A percentile compares a stretch with the other conserved stretches of the same genome.
Conservation (phyloP, 53 echinoderm and acorn worm genomes). For the Mesocentrotus franciscanus region DNA sequence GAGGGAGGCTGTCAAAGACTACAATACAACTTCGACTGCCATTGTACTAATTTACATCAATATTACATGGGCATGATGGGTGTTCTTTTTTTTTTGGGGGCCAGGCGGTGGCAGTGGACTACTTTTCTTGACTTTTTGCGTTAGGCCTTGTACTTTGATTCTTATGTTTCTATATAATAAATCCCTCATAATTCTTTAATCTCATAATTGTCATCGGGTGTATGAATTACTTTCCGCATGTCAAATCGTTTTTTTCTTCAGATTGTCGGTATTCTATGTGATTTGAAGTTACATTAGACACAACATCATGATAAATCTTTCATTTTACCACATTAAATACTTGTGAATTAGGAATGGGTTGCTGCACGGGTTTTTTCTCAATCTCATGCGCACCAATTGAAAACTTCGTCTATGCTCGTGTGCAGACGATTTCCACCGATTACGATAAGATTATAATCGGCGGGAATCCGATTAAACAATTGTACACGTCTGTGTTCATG, state of each 20-base stretch:
- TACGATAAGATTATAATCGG: background rate
- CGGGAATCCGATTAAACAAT: constrained; percentile 50
- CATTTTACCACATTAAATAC: background rate
- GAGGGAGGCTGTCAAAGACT: background rate
- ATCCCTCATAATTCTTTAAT: background rate
- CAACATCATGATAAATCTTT: background rate
- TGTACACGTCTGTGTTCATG: constrained; percentile 20
- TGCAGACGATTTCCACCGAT: constrained; percentile 8
- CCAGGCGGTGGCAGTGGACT: too few relatives aligned
- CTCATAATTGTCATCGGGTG: background rate
- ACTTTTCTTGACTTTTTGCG: background rate
- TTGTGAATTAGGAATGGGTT: background rate
- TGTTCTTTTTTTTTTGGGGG: too few relatives aligned
- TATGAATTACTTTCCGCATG: background rate
- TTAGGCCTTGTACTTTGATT: background rate
- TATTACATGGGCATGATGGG: background rate
- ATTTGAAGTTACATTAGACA: background rate
- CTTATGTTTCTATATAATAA: background rate
- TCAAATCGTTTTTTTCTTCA: background rate
- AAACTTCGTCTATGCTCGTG: background rate
- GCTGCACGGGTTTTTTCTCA: background rate
- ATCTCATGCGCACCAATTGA: background rate
- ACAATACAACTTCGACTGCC: background rate
- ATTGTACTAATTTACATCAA: background rate
- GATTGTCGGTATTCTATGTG: background rate